phyloP scores from a whole-genome alignment of 2,888 invertebrate genomes.

The Callyntrura sp. region DNA sequence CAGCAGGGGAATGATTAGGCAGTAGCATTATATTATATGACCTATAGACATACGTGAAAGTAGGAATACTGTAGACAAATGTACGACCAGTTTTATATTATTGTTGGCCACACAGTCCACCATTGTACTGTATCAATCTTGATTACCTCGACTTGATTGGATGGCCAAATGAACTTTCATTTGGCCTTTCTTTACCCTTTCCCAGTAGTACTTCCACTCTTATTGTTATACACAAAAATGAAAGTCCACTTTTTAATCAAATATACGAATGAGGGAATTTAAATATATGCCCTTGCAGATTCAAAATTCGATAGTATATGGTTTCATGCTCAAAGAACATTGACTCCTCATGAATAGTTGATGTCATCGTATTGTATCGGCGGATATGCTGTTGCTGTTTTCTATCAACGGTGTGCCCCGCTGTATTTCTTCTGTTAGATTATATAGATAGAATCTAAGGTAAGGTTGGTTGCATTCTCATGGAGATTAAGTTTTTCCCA shows the following conservation, averaged over 20 bases:
- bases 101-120: conserved; percentile 45
- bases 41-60: background rate
- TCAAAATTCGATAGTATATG: background rate
- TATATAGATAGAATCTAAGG: too few relatives aligned
- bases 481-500: too few relatives aligned
- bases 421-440: too few relatives aligned
- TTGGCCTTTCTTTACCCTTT: background rate
- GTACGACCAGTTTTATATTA: background rate
- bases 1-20: conserved; percentile 48
- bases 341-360: too few relatives aligned
- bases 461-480: too few relatives aligned
- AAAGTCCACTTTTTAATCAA: too few relatives aligned
- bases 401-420: too few relatives aligned
- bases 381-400: too few relatives aligned
- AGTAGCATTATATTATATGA: conserved; percentile 1
- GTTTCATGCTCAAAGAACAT: too few relatives aligned
- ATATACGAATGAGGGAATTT: conserved; percentile 3
- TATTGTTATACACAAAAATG: too few relatives aligned
- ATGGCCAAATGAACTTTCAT: conserved; percentile 29
- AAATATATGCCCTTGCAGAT: background rate
- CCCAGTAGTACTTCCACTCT: too few relatives aligned
- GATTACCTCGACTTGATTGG: conserved; percentile 63
- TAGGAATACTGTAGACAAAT: background rate
- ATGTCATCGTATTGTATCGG: too few relatives aligned
- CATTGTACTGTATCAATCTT: conserved; percentile 74